Evolutionary conservation across 2,113 vertebrate genomes (phyloP), one percentile per base, ranked within the genome.

Genomic region (Corapipo altera): DNA sequence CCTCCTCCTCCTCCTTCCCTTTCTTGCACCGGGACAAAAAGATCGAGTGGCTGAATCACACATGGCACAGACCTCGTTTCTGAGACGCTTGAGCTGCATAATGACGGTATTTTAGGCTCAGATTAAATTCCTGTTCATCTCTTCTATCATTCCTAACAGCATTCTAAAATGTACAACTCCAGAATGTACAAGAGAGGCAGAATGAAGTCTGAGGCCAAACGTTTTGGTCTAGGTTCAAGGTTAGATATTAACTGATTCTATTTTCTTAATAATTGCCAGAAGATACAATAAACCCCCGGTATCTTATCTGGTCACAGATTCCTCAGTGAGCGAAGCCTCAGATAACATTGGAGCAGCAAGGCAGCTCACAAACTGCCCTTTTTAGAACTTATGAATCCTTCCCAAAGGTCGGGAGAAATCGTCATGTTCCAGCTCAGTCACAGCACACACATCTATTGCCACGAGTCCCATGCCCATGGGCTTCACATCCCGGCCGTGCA

Each of bases 231-330:
- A n/a, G 52, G 91, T 94, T 88, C 96, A 95, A 91, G 87, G 96
- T 97, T 97, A 97, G 94, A 74, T 93, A 97, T 97, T 97, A 97
- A 97, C 96, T 17, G 54, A 75, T 95, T 95, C 96, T 94, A 95
- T 96, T 94, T 89, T 69, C 97, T 97, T 96, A 94, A 96, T 96
- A 97, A 97, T 96, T 97, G 91, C 93, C 96, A 96, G 94, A 78
- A 95, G 88, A 81, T 57, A 80, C 92, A 89, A 96, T 96, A 95
- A 95, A 94, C 43, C 81, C 78, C 54, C 2, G 0, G 69, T 96
- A 97, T 97, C 96, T 97, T 97, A 97, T 97, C 96, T 95, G 52
- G 44, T 46, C 71, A 23, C 61, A 37, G 93, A 97, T 96, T 96
- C 94, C 95, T 83, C 8, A 55, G 88, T 12, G 89, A 87, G 91